These are phyloP conservation scores for Ceratina calcarata DNA, from an alignment of 1,140 invertebrate species.

Conservation along the genomic window DNA sequence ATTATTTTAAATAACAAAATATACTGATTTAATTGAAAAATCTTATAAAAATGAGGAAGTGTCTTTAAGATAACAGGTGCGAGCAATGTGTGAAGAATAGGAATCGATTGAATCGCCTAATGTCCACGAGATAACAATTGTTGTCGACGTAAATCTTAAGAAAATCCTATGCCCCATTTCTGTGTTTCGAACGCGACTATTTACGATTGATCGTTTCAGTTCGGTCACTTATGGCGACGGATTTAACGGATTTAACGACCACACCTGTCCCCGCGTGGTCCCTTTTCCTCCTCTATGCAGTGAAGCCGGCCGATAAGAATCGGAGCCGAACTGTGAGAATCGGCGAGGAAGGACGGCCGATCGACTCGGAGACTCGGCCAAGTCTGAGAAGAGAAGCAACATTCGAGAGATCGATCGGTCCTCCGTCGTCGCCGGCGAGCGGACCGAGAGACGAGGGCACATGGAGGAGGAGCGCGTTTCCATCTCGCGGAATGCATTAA, in stretches of 20 bases:
- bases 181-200: background rate
- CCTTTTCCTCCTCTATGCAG: constrained; percentile 56
- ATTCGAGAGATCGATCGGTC: constrained; percentile 61
- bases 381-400: constrained; percentile 17
- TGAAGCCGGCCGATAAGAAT: constrained; percentile 56
- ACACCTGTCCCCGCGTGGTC: constrained; percentile 46
- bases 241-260: constrained; percentile 55
- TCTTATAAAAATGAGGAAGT: too few species aligned
- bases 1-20: too few species aligned
- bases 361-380: constrained; percentile 7
- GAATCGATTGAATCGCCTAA: too few species aligned
- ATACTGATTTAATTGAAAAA: too few species aligned
- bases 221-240: constrained; percentile 45
- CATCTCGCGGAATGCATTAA: constrained; percentile 69
- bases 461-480: constrained; percentile 48
- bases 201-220: background rate
- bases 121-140: too few species aligned
- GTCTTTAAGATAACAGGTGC: background rate
- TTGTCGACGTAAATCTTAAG: too few species aligned
- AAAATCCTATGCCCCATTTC: background rate
- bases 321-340: constrained; percentile 61
- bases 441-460: constrained; percentile 29
- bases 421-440: constrained; percentile 20
- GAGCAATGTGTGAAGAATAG: background rate
- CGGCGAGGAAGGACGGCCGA: constrained; percentile 49